Evolutionary conservation across 2,888 invertebrate species (phyloP), one percentile per base, ranked within the genome.

Genomic region (Hyles lineata): DNA sequence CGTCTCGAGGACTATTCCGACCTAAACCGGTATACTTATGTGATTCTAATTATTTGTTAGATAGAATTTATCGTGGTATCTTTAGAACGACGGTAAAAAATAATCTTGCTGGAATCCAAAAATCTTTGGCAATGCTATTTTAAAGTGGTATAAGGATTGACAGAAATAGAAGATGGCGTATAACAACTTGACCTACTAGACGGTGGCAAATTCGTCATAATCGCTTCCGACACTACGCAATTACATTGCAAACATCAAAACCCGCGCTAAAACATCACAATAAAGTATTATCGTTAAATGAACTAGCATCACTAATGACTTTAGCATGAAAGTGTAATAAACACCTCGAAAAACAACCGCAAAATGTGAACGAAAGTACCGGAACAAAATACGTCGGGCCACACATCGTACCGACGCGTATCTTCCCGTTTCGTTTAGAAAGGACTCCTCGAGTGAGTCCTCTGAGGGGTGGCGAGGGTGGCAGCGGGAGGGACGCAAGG

Each of bases 371-470:
- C 77, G 75, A 77, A 23, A 63, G 23, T 15, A 8, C 58, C 67
- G 61, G 69, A 63, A 72, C 25, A 63, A 63, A 74, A 74, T 70
- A 59, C 58, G 63, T 50, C 74, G 43, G 35, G 70, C 43, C 58
- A 61, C 43, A 59, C 63, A 74, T 72, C 71, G 35, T 32, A 21
- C 15, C 63, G 71, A n/a, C 71, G 74, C 81, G 79, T 83, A 85
- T 88, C 86, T 88, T 88, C 80, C 86, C 79, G 80, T 81, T 80
- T 81, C 84, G 84, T 82, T 87, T 84, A 86, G 86, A 85, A 88
- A 86, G 86, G 89, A 85, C 80, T 85, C 79, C 84, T 84, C 80
- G 79, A 78, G 77, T 81, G 82, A 71, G 62, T 71, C 71, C 71
- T 63, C 75, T 75, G 62, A 76, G 76, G 76, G 75, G 74, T 70